Evolutionary conservation across 2,888 invertebrate species (phyloP).

Genomic region (Cephus rjabovi): DNA sequence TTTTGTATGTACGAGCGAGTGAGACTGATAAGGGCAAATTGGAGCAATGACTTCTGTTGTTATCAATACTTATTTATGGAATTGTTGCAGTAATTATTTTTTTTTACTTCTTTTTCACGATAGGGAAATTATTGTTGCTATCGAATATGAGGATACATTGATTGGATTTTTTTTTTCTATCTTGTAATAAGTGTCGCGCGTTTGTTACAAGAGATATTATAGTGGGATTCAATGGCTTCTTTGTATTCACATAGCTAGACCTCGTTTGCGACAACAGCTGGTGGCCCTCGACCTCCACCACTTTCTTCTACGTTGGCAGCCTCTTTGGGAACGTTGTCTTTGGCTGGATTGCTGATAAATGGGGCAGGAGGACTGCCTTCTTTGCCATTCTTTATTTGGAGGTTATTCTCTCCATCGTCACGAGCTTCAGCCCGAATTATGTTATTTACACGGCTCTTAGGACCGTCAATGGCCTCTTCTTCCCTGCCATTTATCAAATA

Average conservation of each 20-base stretch:
- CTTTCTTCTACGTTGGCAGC: conserved; percentile 77
- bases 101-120: neutral
- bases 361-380: conserved; percentile 74
- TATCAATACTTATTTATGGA: neutral
- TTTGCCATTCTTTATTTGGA: conserved; percentile 73
- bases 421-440: conserved; percentile 73
- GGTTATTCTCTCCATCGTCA: conserved; percentile 73
- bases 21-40: neutral
- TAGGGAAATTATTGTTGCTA: neutral
- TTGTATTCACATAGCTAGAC: conserved; percentile 70
- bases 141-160: neutral
- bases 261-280: conserved; percentile 75
- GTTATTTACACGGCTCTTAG: conserved; percentile 72
- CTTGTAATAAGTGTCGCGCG: neutral
- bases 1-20: neutral
- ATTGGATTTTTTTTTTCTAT: neutral
- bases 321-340: conserved; percentile 76
- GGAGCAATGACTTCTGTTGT: neutral
- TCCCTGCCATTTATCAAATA: conserved; percentile 76
- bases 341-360: conserved; percentile 78
- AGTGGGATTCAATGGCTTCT: conserved; percentile 55
- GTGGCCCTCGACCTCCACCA: conserved; percentile 74
- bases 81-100: neutral
- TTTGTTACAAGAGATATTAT: neutral
- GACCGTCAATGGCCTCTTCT: conserved; percentile 74